Conservation (phyloP, 2,113 vertebrate genomes). For the Zosterops pallidus region DNA sequence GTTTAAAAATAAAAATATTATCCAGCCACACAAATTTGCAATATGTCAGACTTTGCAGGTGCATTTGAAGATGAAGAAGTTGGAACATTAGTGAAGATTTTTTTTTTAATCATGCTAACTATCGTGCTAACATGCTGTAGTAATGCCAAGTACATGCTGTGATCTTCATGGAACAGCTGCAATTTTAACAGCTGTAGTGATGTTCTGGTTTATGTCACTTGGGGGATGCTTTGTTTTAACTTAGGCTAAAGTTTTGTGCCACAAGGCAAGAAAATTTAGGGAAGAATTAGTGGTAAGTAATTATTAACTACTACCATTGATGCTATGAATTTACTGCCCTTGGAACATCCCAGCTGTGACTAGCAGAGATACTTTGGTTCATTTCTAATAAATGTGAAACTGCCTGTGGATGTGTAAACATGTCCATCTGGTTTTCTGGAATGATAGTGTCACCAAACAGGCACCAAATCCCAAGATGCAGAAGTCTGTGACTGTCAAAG, state of each 20-base stretch:
- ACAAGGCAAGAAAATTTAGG: not conserved
- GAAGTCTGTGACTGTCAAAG: not conserved
- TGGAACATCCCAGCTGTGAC: not conserved
- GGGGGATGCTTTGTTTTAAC: not conserved
- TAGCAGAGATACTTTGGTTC: not conserved
- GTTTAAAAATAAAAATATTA: not conserved
- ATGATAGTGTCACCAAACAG: not conserved
- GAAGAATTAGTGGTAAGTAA: not conserved
- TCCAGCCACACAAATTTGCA: not conserved
- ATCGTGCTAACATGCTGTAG: not conserved
- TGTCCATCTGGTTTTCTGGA: not conserved
- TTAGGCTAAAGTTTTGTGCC: not conserved
- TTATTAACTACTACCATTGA: not conserved
- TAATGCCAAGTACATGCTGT: conserved; percentile 4
- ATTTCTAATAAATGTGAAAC: not conserved
- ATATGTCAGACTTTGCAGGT: not conserved
- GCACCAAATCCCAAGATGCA: not conserved
- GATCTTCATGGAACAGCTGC: not conserved
- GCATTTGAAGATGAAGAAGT: not conserved
- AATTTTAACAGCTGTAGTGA: conserved; percentile 15
- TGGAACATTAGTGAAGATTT: not conserved
- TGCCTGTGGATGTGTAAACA: not conserved
- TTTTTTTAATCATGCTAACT: not conserved
- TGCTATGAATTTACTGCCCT: not conserved
- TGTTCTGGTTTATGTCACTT: not conserved